These are phyloP conservation scores for Isichthys henryi DNA, from an alignment of 2,113 vertebrate species.

Conservation along the genomic window DNA sequence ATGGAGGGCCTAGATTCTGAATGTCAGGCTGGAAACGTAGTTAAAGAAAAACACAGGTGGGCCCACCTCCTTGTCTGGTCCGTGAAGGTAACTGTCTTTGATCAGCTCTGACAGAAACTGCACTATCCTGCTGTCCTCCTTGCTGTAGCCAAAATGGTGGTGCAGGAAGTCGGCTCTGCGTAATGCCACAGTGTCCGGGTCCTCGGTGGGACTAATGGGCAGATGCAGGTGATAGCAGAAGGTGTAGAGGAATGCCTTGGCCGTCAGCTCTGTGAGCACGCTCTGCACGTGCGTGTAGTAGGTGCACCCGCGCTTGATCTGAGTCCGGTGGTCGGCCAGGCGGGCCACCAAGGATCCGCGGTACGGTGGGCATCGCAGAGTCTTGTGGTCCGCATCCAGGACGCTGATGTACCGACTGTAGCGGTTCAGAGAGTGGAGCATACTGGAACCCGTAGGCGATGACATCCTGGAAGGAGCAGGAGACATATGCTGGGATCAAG, in stretches of 20 bases:
- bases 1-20: slow-evolving; percentile 75
- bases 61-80: slow-evolving; percentile 43
- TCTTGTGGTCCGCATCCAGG: slow-evolving; percentile 87
- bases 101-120: slow-evolving; percentile 87
- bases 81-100: slow-evolving; percentile 75
- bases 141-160: slow-evolving; percentile 71
- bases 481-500: background rate
- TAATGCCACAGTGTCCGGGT: slow-evolving; percentile 51
- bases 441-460: slow-evolving; percentile 67
- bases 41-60: slow-evolving; percentile 77
- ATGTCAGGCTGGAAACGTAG: slow-evolving; percentile 89
- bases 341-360: slow-evolving; percentile 69
- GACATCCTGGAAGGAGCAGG: slow-evolving; percentile 58
- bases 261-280: slow-evolving; percentile 73
- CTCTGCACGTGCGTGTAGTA: slow-evolving; percentile 86
- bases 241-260: slow-evolving; percentile 85
- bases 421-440: slow-evolving; percentile 75
- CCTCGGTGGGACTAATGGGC: slow-evolving; percentile 63
- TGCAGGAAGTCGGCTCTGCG: slow-evolving; percentile 72
- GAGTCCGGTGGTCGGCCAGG: slow-evolving; percentile 87
- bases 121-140: slow-evolving; percentile 80
- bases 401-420: slow-evolving; percentile 89
- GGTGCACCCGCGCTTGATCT: slow-evolving; percentile 86
- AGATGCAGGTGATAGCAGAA: slow-evolving; percentile 94
- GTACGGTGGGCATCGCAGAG: slow-evolving; percentile 80